Base-by-base conservation (phyloP, 1,140 invertebrate species). In the Tetragnatha versicolor region DNA sequence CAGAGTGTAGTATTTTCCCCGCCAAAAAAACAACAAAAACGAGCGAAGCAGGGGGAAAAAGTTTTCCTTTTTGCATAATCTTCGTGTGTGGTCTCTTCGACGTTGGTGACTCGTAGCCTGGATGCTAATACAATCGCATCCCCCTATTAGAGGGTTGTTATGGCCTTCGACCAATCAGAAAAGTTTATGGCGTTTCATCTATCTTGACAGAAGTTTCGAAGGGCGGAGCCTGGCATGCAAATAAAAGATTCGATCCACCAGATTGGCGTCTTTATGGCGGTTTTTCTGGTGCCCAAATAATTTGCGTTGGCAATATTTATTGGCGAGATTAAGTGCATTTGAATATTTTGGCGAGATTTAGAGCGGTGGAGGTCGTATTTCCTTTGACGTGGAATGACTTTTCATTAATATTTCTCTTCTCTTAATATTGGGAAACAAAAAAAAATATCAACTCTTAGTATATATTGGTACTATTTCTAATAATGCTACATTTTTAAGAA, bases 141-240 rank as follows among this genome's bases (percentile, higher is more conserved):
- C 33, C 25, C 58, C 37, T 20, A 39, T n/a, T 31, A 27, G 22
- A 49, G 78, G 58, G 55, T 22, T 20, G 27, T 35, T 51, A 31
- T 58, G 22, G 25, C 39, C 22, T 29, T 10, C n/a, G 45, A 39
- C 78, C 78, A 79, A 79, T 79, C 55, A 65, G 39, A 51, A 20
- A 6, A 10, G 22, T 25, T 61, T 73, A 22, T 22, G 42, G 31
- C 22, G 7, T 39, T 33, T 53, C 58, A 63, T 65, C 68, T 49
- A 69, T 79, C 68, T 63, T 42, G 42, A 53, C 73, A 22, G 60
- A 47, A 58, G 29, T 35, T 65, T 61, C 39, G 27, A 49, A 51
- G 78, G 78, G 78, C 42, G 78, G 78, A 70, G 78, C 78, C 51
- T 63, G 22, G 31, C 33, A 70, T 79, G 78, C 45, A 79, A 79